Evolutionary conservation across 2,888 invertebrate species (phyloP), one percentile per base, ranked within the genome.

Genomic region (Cerastis rubricosa): DNA sequence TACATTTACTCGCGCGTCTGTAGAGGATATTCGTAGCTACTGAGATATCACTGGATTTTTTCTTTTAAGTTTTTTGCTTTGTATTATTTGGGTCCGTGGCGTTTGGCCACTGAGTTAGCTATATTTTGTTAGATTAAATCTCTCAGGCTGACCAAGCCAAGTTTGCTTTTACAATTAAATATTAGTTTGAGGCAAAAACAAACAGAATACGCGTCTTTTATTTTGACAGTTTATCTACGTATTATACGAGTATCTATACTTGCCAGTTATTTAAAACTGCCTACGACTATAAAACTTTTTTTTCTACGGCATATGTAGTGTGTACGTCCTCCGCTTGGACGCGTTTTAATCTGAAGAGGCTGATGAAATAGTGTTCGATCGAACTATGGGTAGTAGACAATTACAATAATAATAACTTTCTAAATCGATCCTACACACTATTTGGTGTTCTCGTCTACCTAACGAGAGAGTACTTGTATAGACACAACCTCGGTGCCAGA

Each of bases 1-100:
- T 84, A 83, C 74, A 77, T 77, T 84, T 76, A 66, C 47, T 72
- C 35, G 54, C 63, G 49, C 63, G 49, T 57, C 70, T 71, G 51
- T 67, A 67, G 67, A 64, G 25, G 12, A 57, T 68, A 35, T 25
- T 40, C 14, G 72, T 19, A 6, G 51, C 54, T 47, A 47, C 47
- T 61, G 25, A 5, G 54, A 40, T 54, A 72, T 63, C 40, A 43
- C 67, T 45, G 45, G 54, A 54, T 54, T 45, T 59, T 59, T 29
- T 8, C 11, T 17, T 35, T 59, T 65, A n/a, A 75, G 29, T n/a
- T 47, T 4, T 61, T 61, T 22, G 29, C 22, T 59, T 35, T 25
- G 17, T 74, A 29, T 9, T 2, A 25, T 25, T 17, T n/a, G 11
- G 40, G 40, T 40, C 40, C 6, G 40, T 40, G 19, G 22, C 12